These are phyloP conservation scores for Chalcosyrphus nemorum DNA, from an alignment of 2,888 invertebrate genomes.

Conservation along the genomic window DNA sequence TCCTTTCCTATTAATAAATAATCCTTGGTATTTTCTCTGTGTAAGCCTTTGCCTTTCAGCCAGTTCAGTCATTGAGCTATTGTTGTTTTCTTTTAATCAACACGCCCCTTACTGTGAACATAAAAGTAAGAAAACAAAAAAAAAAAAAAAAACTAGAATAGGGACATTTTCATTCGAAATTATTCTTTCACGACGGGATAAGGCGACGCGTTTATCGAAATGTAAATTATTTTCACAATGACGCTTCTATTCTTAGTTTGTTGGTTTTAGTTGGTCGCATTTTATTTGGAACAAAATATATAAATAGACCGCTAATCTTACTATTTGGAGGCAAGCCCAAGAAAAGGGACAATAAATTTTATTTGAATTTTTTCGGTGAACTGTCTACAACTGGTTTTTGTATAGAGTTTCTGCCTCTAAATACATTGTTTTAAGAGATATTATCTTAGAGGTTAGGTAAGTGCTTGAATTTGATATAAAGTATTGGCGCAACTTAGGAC, in stretches of 20 bases:
- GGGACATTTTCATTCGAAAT: constrained; percentile 12
- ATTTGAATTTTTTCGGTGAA: too few species aligned
- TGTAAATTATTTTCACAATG: constrained; percentile 44
- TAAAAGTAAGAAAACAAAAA: neutral
- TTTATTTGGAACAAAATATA: constrained; percentile 26
- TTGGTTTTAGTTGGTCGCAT: neutral
- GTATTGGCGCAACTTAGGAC: too few species aligned
- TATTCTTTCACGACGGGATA: constrained; percentile 18
- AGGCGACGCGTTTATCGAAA: constrained; percentile 36
- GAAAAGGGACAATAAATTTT: neutral
- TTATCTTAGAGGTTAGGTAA: too few species aligned
- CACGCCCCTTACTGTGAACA: constrained; percentile 23
- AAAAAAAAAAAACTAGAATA: neutral
- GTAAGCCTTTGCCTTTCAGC: neutral
- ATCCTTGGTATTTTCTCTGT: neutral
- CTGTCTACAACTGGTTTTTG: too few species aligned
- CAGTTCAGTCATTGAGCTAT: neutral
- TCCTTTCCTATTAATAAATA: constrained; percentile 34
- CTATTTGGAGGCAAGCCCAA: neutral
- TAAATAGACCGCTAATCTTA: constrained; percentile 9
- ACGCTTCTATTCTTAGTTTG: constrained; percentile 37
- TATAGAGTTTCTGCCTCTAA: too few species aligned
- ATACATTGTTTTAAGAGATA: too few species aligned
- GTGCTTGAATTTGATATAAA: too few species aligned
- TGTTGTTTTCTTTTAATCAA: constrained; percentile 45